A percentile compares a stretch with the other conserved stretches of the same genome.
phyloP scores from a whole-genome alignment of 2,113 vertebrate species.

The Menura novaehollandiae region DNA sequence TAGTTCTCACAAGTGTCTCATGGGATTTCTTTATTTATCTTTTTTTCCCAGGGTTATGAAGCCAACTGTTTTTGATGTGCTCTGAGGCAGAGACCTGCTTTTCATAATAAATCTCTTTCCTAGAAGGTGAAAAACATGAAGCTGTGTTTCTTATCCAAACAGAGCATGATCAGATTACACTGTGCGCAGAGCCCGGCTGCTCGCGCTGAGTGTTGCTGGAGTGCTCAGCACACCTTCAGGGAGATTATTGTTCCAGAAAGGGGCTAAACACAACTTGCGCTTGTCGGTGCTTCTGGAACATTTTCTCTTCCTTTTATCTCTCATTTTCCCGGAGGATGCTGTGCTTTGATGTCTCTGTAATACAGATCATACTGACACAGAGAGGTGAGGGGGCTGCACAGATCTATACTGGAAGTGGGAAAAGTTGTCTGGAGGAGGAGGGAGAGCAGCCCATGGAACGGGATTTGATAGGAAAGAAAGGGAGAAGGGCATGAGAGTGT shows the following conservation, averaged over 20 bases:
- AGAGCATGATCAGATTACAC: background rate
- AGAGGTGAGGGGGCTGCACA: background rate
- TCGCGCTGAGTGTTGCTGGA: background rate
- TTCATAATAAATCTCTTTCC: background rate
- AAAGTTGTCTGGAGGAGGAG: background rate
- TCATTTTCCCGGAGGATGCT: background rate
- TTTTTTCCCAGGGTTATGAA: conserved; percentile 49
- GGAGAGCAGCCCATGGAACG: background rate
- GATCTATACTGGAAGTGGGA: background rate
- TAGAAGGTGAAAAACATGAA: background rate
- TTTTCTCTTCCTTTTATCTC: background rate
- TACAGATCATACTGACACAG: background rate
- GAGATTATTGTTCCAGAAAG: background rate
- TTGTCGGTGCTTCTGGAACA: background rate
- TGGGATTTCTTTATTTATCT: conserved; percentile 53
- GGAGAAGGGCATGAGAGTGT: accelerated
- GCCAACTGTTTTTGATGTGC: conserved; percentile 50
- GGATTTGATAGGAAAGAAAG: background rate
- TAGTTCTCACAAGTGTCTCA: conserved; percentile 44
- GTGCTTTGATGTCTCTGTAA: background rate
- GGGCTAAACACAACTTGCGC: background rate
- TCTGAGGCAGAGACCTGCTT: conserved; percentile 11
- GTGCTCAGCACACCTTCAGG: background rate
- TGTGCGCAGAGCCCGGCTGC: background rate
- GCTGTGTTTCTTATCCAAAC: background rate